Percentiles rank a stretch among this genome's conserved stretches.
Evolutionary conservation across 2,113 vertebrate genomes (phyloP).

Genomic region (Oryzias celebensis): DNA sequence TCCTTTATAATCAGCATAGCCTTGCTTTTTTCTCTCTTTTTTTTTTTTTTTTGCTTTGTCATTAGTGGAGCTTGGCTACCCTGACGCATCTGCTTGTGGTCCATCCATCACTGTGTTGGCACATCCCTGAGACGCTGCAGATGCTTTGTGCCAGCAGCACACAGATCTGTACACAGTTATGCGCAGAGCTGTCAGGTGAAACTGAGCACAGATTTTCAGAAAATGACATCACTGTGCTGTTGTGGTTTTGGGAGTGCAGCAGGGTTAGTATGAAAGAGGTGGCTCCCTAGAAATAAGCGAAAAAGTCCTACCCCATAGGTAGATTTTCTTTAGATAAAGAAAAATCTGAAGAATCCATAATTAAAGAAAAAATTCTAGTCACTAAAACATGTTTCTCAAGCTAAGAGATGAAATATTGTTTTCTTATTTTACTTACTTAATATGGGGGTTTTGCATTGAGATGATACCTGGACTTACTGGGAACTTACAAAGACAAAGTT

Average conservation of each 20-base stretch:
- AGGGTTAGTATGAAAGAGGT: background rate
- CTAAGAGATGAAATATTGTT: too few relatives aligned
- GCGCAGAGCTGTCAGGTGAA: slow-evolving; percentile 9
- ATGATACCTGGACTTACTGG: background rate
- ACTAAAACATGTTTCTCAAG: too few relatives aligned
- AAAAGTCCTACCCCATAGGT: too few relatives aligned
- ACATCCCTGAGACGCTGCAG: slow-evolving; percentile 29
- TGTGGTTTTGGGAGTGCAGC: slow-evolving; percentile 1
- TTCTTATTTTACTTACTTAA: too few relatives aligned
- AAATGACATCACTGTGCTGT: slow-evolving; percentile 27
- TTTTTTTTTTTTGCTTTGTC: slow-evolving; percentile 36
- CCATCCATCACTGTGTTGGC: slow-evolving; percentile 27
- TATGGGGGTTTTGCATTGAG: too few relatives aligned
- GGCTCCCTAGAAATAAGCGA: too few relatives aligned
- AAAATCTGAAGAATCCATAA: too few relatives aligned
- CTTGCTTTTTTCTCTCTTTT: too few relatives aligned
- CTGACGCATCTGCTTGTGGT: slow-evolving; percentile 38
- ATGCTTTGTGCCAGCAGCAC: slow-evolving; percentile 1
- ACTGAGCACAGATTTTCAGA: slow-evolving; percentile 9
- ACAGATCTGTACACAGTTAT: background rate
- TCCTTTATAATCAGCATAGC: slow-evolving; percentile 20
- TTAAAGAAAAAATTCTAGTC: too few relatives aligned
- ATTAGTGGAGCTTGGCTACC: slow-evolving; percentile 28
- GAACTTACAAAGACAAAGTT: slow-evolving; percentile 80
- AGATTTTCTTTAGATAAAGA: too few relatives aligned